Evolutionary conservation across 2,113 vertebrate species (phyloP).

Genomic region (Nanorana parkeri): DNA sequence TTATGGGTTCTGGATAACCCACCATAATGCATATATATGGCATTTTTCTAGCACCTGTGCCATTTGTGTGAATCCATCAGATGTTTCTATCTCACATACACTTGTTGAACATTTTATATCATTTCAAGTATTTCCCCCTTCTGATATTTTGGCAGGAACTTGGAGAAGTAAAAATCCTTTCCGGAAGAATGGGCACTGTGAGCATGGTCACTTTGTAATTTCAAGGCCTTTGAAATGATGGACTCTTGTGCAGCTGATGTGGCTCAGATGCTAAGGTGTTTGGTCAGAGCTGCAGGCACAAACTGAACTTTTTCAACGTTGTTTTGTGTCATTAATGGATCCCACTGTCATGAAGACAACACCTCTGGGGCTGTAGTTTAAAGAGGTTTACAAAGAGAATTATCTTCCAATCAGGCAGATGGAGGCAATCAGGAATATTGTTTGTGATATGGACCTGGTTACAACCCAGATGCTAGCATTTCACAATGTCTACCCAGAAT

Average conservation of each 20-base stretch:
- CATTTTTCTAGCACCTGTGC: slow-evolving; percentile 36
- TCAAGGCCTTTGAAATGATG: slow-evolving; percentile 2
- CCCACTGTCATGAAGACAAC: neutral
- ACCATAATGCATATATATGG: slow-evolving; percentile 6
- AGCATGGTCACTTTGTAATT: neutral
- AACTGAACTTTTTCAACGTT: neutral
- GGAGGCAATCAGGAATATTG: too few relatives aligned
- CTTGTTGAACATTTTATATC: neutral
- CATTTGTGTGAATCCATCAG: slow-evolving; percentile 28
- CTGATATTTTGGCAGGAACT: neutral
- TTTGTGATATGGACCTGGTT: neutral
- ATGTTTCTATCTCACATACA: neutral
- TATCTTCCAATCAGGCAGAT: neutral
- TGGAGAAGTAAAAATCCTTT: neutral
- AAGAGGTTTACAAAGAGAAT: neutral
- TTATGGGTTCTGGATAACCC: neutral
- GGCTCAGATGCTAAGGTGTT: neutral
- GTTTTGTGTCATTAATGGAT: neutral
- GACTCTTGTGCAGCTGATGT: slow-evolving; percentile 1
- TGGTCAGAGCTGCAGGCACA: neutral
- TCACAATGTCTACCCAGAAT: neutral
- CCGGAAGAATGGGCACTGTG: slow-evolving; percentile 4
- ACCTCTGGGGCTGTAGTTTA: neutral
- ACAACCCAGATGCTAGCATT: neutral
- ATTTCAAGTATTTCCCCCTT: slow-evolving; percentile 22